phyloP scores from a whole-genome alignment of 1,140 invertebrate genomes.

The Pseudomyrmex concolor region DNA sequence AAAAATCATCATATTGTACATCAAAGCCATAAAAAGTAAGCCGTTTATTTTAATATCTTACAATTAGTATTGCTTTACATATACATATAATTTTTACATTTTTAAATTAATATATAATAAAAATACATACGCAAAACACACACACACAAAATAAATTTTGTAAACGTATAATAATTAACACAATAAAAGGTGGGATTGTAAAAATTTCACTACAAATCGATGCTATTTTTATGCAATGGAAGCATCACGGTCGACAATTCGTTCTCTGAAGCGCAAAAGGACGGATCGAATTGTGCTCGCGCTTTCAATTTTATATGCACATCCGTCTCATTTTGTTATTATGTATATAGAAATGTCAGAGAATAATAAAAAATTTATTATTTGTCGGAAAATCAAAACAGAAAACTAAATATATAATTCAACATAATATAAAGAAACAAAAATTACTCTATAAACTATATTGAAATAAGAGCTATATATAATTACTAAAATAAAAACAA shows the following conservation, averaged over 20 bases:
- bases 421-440: no score
- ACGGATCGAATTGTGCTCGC: slow-evolving; percentile 64
- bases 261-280: slow-evolving; percentile 40
- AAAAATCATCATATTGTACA: not conserved
- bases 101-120: not conserved
- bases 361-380: slow-evolving; percentile 78
- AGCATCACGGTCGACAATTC: not conserved
- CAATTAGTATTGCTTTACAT: no score
- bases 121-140: not conserved
- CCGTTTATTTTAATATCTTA: not conserved
- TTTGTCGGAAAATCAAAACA: slow-evolving; percentile 32
- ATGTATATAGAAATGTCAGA: slow-evolving; percentile 69
- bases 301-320: slow-evolving; percentile 78
- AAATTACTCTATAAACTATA: not conserved
- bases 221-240: slow-evolving; percentile 64
- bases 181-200: not conserved
- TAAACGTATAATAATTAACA: not conserved
- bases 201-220: slow-evolving; percentile 36
- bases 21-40: not conserved
- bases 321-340: slow-evolving; percentile 70
- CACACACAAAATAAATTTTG: not conserved
- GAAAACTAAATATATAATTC: no score
- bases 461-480: not conserved
- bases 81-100: not conserved
- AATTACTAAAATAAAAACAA: not conserved